phyloP scores from a whole-genome alignment of 2,797 vertebrate genomes.

The Steatocranus sp. region DNA sequence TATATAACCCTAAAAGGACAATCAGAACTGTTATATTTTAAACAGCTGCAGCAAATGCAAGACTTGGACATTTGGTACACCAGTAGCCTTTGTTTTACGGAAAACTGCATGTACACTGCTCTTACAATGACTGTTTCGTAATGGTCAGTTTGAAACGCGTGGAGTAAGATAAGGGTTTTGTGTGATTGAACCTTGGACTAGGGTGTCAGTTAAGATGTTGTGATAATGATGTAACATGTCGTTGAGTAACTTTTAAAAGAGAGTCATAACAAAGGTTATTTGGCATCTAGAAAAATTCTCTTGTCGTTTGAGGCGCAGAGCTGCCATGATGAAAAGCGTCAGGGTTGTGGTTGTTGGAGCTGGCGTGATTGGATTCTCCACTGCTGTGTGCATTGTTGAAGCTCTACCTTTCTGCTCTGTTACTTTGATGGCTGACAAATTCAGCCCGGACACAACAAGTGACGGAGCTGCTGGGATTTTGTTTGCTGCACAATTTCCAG shows the following conservation, averaged over 20 bases:
- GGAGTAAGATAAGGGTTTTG: background rate
- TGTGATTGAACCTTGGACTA: background rate
- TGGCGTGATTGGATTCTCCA: conserved; percentile 86
- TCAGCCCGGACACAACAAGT: conserved; percentile 86
- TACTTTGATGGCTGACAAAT: conserved; percentile 80
- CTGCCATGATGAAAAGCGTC: conserved; percentile 59
- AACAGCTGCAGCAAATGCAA: background rate
- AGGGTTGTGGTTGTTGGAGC: conserved; percentile 85
- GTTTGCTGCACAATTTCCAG: conserved; percentile 62
- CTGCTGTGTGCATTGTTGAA: conserved; percentile 79
- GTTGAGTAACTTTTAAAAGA: background rate
- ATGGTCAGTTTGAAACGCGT: background rate
- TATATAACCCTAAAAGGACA: background rate
- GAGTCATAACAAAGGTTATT: background rate
- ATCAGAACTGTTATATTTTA: background rate
- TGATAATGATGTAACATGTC: background rate
- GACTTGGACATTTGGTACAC: background rate
- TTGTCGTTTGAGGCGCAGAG: background rate
- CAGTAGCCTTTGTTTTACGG: background rate
- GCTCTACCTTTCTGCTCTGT: conserved; percentile 76
- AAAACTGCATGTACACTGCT: background rate
- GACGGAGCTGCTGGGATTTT: conserved; percentile 90
- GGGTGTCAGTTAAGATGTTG: background rate
- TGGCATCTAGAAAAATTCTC: background rate
- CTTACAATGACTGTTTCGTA: background rate